Evolutionary conservation across 1,140 invertebrate genomes (phyloP), one percentile per base, ranked within the genome.

Genomic region (Oedothorax gibbosus): DNA sequence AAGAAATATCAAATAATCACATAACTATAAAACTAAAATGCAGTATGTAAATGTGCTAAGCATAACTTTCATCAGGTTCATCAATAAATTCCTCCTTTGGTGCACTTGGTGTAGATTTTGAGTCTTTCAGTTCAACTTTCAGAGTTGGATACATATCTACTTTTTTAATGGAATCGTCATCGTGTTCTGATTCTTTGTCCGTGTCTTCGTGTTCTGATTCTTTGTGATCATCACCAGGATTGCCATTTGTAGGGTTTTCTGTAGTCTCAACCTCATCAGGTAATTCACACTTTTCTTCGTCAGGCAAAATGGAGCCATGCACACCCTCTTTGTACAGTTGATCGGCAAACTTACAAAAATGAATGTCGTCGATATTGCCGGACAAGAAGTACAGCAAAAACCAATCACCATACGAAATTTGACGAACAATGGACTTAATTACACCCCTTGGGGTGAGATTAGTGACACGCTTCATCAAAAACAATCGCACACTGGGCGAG

Each of bases 301-400:
- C 9, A 73, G 54, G 8, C 35, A 35, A 35, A 35, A 35, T 35
- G 35, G 35, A 35, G 35, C 35, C 35, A 35, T 35, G 35, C 35
- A 35, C 35, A 1, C 35, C 35, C 1, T 1, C 35, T 35, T 85
- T 51, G 53, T 75, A 57, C 0, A 85, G 14, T 7, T 71, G n/a
- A 4, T 69, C 5, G 15, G 71, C 53, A 20, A 87, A 65, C 53
- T 86, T 72, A 12, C 85, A 75, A 53, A 87, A 87, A 68, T 88
- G 86, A 12, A 87, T n/a, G 68, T 87, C 77, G 88, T 95, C 96
- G 91, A 96, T 93, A 89, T 97, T 97, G 89, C 96, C 95, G 50
- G 95, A 94, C 12, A 97, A 90, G 60, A 96, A 90, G 88, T 96
- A 95, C 54, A 96, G 90, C 76, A 97, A 90, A 75, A 97, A 92